Conservation (phyloP, 2,797 vertebrate species). For the Valencia hispanica region DNA sequence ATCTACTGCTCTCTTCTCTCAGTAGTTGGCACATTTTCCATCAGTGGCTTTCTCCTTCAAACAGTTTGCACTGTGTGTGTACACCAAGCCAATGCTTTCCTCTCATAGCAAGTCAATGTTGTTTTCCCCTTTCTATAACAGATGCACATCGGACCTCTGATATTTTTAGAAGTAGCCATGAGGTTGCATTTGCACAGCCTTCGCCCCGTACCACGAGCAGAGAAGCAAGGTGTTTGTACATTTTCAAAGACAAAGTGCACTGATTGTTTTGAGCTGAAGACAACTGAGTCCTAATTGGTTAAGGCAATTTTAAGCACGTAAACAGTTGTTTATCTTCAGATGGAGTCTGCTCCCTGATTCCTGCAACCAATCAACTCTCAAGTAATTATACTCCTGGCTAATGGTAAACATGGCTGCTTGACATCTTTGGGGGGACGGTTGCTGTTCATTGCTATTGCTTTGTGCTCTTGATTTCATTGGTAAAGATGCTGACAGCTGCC, state of each 20-base stretch:
- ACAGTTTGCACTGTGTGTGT: constrained; percentile 60
- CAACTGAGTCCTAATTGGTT: constrained; percentile 32
- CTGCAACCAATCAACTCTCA: constrained; percentile 39
- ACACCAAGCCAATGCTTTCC: constrained; percentile 40
- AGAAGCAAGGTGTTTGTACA: constrained; percentile 17
- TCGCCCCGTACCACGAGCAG: background rate
- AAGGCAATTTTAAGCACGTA: constrained; percentile 22
- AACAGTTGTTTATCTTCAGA: constrained; percentile 51
- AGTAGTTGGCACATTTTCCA: constrained; percentile 73
- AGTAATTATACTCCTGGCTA: constrained; percentile 29
- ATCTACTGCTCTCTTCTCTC: constrained; percentile 69
- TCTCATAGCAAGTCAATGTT: constrained; percentile 38
- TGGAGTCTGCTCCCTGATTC: constrained; percentile 36
- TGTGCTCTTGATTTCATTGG: constrained; percentile 34
- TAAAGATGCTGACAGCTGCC: constrained; percentile 48
- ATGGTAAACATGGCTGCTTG: constrained; percentile 19
- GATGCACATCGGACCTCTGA: constrained; percentile 45
- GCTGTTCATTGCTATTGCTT: constrained; percentile 20
- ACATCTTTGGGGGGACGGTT: constrained; percentile 4
- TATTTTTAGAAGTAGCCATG: constrained; percentile 28
- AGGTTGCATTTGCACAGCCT: constrained; percentile 13
- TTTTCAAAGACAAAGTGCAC: constrained; percentile 6
- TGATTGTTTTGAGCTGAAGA: constrained; percentile 25
- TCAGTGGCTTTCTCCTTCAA: constrained; percentile 74
- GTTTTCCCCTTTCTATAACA: constrained; percentile 44